Base-by-base conservation (phyloP, 1,140 invertebrate species). In the Macrostomum lignano region DNA sequence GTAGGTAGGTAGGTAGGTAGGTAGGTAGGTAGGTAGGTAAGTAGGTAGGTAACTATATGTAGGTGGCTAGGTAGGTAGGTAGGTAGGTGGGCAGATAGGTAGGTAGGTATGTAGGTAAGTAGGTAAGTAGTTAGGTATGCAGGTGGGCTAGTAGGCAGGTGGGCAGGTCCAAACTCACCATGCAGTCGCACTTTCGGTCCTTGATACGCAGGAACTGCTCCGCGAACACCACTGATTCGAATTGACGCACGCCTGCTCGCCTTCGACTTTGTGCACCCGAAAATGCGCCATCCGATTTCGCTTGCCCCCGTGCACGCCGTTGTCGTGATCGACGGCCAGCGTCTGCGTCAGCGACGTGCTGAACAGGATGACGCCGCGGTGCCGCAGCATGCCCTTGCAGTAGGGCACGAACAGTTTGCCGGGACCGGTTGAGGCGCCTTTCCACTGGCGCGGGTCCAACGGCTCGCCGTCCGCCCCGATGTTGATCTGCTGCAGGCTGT, bases 191-290 rank as follows among this genome's bases (percentile, higher is more conserved):
- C 21, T 46, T 46, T 14, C 46, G 46, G 38, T 50, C 46, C 13
- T 43, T 41, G n/a, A 50, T 23, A 15, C 47, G 36, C 6, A 55
- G 41, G 36, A 41, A 55, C 25, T 46, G 45, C 22, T 45, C 46
- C n/a, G 49, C 48, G 31, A 44, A 38, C n/a, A 45, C 42, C 14
- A 47, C 35, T 36, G 47, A 51, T 33, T 55, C 52, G 46, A 55
- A 51, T 46, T 46, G 14, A 45, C 36, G 4, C 52, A 33, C 5
- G 44, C 42, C n/a, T 43, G 43, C 7, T 43, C 32, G 9, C 19
- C 19, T 7, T 31, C 38, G 3, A 52, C 42, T 38, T 52, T 55
- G 36, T 55, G 50, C 21, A 51, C 46, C 28, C 42, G 41, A 38
- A 52, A 55, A 20, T 52, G 46, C 6, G 50, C 44, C 3, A 36